phyloP scores from a whole-genome alignment of 2,113 vertebrate genomes.

The Pterocles burchelli region DNA sequence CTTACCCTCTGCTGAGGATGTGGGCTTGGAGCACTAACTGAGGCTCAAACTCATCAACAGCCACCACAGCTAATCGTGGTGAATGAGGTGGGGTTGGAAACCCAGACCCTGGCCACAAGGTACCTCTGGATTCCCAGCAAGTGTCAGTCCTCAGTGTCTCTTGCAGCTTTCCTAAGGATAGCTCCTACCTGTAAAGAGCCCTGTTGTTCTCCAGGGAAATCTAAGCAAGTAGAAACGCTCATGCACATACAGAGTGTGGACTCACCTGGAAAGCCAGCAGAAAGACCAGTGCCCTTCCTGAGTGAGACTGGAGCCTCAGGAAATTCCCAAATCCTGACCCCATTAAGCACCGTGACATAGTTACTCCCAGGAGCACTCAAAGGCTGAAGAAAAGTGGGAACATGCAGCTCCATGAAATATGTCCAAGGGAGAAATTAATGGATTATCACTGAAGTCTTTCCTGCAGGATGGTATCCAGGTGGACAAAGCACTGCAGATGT shows the following conservation, averaged over 20 bases:
- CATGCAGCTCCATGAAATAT: neutral
- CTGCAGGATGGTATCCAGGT: neutral
- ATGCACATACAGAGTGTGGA: neutral
- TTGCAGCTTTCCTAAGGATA: neutral
- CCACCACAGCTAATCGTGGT: neutral
- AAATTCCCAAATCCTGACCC: neutral
- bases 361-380: neutral
- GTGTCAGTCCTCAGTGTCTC: neutral
- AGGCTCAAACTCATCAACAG: neutral
- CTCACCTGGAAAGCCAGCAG: neutral
- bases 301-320: neutral
- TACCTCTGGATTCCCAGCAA: neutral
- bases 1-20: neutral
- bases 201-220: neutral
- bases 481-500: neutral
- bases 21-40: neutral
- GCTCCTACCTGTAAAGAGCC: rapidly evolving
- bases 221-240: neutral
- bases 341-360: rapidly evolving
- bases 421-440: neutral
- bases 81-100: neutral
- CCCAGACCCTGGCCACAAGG: neutral
- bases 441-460: no score
- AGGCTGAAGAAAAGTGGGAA: neutral
- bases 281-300: neutral